Evolutionary conservation across 1,140 invertebrate genomes (phyloP), one percentile per base, ranked within the genome.

Genomic region (Contarinia nasturtii): DNA sequence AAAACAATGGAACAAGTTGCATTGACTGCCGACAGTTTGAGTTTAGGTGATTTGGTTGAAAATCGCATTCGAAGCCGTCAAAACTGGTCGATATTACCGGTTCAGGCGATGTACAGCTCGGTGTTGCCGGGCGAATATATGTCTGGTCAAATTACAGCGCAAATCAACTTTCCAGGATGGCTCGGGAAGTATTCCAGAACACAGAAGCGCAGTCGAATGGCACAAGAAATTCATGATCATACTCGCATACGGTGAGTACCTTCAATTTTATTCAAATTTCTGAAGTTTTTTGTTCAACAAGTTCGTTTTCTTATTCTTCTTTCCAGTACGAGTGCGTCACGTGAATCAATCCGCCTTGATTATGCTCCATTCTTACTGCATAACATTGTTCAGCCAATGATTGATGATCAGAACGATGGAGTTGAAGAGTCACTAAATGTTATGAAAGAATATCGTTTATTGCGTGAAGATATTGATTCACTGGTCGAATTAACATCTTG

Each of bases 141-240:
- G 74, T 72, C 79, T 34, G 92, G 94, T 2, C 69, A 79, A 56
- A 64, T 92, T 18, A 66, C 66, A 2, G 72, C 73, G 0, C 80
- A 84, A 68, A 83, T 94, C 10, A 76, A 84, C 54, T 98, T 98
- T 66, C 94, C 96, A 4, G 63, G 72, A 17, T 98, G 93, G 92
- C 75, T 99, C 27, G 96, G 95, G 0, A 91, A 92, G 65, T 90
- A 94, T 70, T 97, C 93, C 0, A 79, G 73, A 45, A 71, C 74
- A 45, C 78, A 67, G 51, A 95, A 95, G 68, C 75, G 85, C 56
- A 74, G 83, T 36, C 67, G 92, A 22, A 66, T 94, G n/a, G 64
- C 81, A 14, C 79, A 86, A 59, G 86, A 92, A 61, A 67, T 95
- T 45, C 76, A 81, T 50, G 70, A 74, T 34, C 91, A 95, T 57